These are phyloP conservation scores for Epinephelus moara DNA, from an alignment of 2,113 vertebrate species.

Conservation along the genomic window DNA sequence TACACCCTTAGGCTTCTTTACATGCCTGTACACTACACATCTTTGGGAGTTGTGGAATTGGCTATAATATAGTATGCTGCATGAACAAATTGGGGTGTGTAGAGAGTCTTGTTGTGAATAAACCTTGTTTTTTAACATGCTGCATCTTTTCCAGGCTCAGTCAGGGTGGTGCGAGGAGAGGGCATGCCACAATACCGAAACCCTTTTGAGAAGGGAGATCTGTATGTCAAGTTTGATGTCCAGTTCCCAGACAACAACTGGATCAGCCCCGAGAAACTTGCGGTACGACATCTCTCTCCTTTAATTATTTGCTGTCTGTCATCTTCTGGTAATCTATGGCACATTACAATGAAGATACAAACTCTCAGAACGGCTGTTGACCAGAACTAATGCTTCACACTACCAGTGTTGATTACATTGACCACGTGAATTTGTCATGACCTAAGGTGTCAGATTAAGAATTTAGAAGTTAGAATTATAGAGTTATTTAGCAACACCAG, in stretches of 20 bases:
- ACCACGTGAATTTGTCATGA: background rate
- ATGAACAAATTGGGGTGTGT: no score
- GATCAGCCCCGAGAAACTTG: conserved; percentile 97
- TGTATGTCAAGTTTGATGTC: conserved; percentile 97
- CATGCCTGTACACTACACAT: background rate
- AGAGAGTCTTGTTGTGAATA: background rate
- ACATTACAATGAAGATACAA: background rate
- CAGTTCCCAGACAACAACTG: conserved; percentile 98
- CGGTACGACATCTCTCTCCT: conserved; percentile 81
- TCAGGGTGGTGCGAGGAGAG: conserved; percentile 92
- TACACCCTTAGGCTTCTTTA: background rate
- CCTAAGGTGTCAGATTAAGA: background rate
- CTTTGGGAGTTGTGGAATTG: background rate
- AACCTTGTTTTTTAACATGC: background rate
- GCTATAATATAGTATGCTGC: background rate
- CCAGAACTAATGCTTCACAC: background rate
- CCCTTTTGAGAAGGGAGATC: conserved; percentile 98
- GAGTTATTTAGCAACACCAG: background rate
- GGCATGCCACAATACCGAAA: conserved; percentile 99
- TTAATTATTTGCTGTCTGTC: background rate
- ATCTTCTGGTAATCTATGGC: background rate
- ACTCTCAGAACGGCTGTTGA: background rate
- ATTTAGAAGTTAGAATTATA: background rate
- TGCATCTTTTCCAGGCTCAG: conserved; percentile 56
- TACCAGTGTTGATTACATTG: background rate